phyloP scores from a whole-genome alignment of 2,888 invertebrate species.

The Biston betularia region DNA sequence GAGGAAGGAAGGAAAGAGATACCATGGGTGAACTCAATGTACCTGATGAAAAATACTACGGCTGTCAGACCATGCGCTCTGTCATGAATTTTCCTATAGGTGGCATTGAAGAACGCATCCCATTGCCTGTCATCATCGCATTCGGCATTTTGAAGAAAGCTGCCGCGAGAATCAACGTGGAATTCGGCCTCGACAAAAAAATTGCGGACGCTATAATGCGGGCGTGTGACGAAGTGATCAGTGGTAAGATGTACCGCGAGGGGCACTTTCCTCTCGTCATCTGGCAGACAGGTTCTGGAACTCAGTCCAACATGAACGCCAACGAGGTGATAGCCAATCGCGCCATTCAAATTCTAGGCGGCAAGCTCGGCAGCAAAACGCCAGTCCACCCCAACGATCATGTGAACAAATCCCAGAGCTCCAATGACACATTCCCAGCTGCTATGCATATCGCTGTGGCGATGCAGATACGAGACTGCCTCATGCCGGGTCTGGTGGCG shows the following conservation, averaged over 20 bases:
- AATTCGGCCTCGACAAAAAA: slow-evolving; percentile 95
- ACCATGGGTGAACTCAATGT: slow-evolving; percentile 98
- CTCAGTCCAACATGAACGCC: slow-evolving; percentile 99
- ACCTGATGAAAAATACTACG: slow-evolving; percentile 96
- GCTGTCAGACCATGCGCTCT: slow-evolving; percentile 98
- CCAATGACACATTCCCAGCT: slow-evolving; percentile 99
- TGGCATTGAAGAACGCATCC: slow-evolving; percentile 96
- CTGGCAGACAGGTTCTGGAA: slow-evolving; percentile 99
- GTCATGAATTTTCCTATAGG: slow-evolving; percentile 99
- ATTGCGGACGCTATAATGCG: slow-evolving; percentile 95
- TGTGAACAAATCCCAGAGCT: slow-evolving; percentile 99
- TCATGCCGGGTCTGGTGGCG: slow-evolving; percentile 93
- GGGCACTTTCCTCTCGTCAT: slow-evolving; percentile 99
- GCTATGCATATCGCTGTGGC: slow-evolving; percentile 99
- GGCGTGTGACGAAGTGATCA: slow-evolving; percentile 98
- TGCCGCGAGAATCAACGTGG: slow-evolving; percentile 97
- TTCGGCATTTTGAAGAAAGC: slow-evolving; percentile 99
- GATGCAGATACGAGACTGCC: slow-evolving; percentile 91
- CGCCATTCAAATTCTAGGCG: slow-evolving; percentile 95
- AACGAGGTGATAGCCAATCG: slow-evolving; percentile 98
- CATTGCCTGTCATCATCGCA: slow-evolving; percentile 96
- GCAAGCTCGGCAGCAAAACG: slow-evolving; percentile 95
- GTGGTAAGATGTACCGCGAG: slow-evolving; percentile 94
- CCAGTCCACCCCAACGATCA: slow-evolving; percentile 99
- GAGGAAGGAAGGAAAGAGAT: slow-evolving; percentile 81